Base-by-base conservation (phyloP, 2,113 vertebrate genomes). In the Sturnira hondurensis region DNA sequence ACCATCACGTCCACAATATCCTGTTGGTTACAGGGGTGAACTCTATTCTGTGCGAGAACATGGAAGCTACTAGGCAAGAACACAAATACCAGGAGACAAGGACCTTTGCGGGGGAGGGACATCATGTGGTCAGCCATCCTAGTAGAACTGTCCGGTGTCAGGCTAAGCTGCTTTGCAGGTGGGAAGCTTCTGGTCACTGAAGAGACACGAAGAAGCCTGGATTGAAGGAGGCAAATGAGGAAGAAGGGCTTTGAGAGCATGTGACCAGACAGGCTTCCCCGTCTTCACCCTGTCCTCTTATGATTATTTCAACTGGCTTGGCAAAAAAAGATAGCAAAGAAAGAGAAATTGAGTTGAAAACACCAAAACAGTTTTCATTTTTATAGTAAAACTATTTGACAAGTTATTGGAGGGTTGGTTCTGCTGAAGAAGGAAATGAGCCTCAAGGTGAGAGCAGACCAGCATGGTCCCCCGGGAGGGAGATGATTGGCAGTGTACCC, bases 401-500 rank as follows among this genome's bases (percentile, higher is more conserved):
- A 94, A 95, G 71, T 85, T 96, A 71, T 96, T 86, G 92, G 91
- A 96, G 83, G 82, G 86, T 96, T 96, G 82, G 86, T 95, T 95
- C 58, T 63, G 80, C 81, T 83, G 93, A 94, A 94, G 85, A 93
- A 97, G 94, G 89, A 93, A 97, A 92, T 93, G 82, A 94, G 93
- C 93, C 91, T 93, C 74, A 73, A 96, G 96, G 92, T 91, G 45
- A 97, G 93, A 92, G 95, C 77, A 84, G n/a, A 94, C 19, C 31
- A 67, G 47, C 96, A 88, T 31, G 61, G 1, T 91, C 92, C 96
- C 97, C 78, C 45, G 95, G 94, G 96, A n/a, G 97, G 86, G 50
- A 86, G 28, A 65, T 98, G 97, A 97, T 95, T 97, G 97, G 91
- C 96, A 97, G 94, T 28, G 26, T 71, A 78, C 96, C 94, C 86